phyloP scores from a whole-genome alignment of 2,113 vertebrate species.

The Bungarus multicinctus region DNA sequence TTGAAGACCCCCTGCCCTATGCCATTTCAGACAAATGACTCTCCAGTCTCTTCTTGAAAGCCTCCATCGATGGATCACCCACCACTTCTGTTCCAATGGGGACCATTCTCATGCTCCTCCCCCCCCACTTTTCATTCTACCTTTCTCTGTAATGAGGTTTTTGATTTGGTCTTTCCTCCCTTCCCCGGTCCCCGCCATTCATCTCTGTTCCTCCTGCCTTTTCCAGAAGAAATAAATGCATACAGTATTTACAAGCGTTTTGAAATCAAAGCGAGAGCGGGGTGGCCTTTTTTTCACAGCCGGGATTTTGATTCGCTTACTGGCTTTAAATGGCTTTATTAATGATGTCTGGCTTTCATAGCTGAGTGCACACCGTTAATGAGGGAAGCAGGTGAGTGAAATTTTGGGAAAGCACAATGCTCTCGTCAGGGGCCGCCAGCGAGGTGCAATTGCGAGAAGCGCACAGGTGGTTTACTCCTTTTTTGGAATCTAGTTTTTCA shows the following conservation, averaged over 20 bases:
- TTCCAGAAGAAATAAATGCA: slow-evolving; percentile 6
- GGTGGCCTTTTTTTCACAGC: slow-evolving; percentile 17
- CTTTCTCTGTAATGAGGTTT: slow-evolving; percentile 1
- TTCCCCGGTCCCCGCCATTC: rapidly evolving
- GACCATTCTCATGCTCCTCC: background rate
- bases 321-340: slow-evolving; percentile 17
- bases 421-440: background rate
- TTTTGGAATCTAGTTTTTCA: background rate
- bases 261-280: background rate
- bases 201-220: background rate
- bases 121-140: background rate
- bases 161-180: background rate
- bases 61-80: too few species aligned
- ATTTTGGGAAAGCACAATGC: too few species aligned
- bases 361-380: slow-evolving; percentile 29
- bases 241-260: background rate
- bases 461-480: slow-evolving; percentile 14
- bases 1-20: too few species aligned
- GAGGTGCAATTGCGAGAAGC: slow-evolving; percentile 37
- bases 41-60: too few species aligned
- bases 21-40: too few species aligned
- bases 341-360: slow-evolving; percentile 9
- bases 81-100: too few species aligned
- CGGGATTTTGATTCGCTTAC: slow-evolving; percentile 34
- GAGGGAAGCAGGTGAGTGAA: slow-evolving; percentile 48